Evolutionary conservation across 2,113 vertebrate genomes (phyloP), one percentile per base, ranked within the genome.

Genomic region (Empidonax alnorum): DNA sequence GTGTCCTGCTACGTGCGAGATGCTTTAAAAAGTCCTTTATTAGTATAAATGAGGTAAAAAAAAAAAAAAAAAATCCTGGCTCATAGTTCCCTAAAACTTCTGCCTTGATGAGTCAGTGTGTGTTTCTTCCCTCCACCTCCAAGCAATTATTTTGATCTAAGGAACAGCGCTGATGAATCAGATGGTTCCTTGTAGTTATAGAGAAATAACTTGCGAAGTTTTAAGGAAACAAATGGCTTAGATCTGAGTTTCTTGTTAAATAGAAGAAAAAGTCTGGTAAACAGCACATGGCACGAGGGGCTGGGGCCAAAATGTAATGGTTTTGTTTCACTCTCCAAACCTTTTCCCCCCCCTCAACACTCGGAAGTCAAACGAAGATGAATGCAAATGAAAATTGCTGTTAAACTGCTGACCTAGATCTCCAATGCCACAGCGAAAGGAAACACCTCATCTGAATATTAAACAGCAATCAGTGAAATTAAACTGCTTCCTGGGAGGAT

Each of bases 131-230:
- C 88, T 93, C 90, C 88, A 92, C 85, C 88, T 96, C 96, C 83
- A 71, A 95, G 92, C 85, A 93, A 96, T 96, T 94, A 93, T 88
- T 88, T 84, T 96, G 72, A 93, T 92, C 83, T 93, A 81, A 86
- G 73, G 75, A 93, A 74, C 37, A 77, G 50, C 50, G 63, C 3
- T 58, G 87, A 92, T 95, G 93, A 94, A 94, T 97, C 94, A 95
- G 85, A 91, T 41, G 44, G 20, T 18, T 92, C 71, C 50, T 74
- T 56, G 50, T 84, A 77, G 72, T 63, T 93, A 35, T 3, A 35
- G 16, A 83, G 71, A 39, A 69, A 87, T 12, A 53, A 92, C 63
- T 75, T 74, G 37, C 55, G 63, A 93, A 84, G 90, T 93, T 93
- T 90, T 91, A 80, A 52, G 56, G 72, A 88, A 90, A 95, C n/a